Base-by-base conservation (phyloP, 37 sponge, comb jelly and placozoan species). In the Ephydatia muelleri region DNA sequence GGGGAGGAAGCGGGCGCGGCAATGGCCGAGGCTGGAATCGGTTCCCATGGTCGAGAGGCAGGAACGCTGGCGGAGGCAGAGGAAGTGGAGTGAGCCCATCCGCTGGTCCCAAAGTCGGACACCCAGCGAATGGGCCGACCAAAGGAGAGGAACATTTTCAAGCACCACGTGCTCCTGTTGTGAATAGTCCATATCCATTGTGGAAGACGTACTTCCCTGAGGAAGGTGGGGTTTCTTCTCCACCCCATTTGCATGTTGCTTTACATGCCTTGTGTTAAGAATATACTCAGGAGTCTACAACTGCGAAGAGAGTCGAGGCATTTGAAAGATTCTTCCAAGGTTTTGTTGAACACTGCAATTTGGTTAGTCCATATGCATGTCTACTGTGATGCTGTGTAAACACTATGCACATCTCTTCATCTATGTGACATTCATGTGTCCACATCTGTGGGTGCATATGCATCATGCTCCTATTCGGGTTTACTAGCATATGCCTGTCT, bases 151-250 rank as follows among this genome's bases (percentile, higher is more conserved):
- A 73, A 30, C 5, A 43, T 43, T 43, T 43, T 43, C 43, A 6
- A 9, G 43, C 6, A 43, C 43, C 43, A 43, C 43, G 6, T 6
- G 43, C 43, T 43, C 6, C 43, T 43, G 43, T 94, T 12, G 47
- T 9, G 14, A 78, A 43, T 75, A 80, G 82, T 49, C 86, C 82
- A 3, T 94, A 91, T 72, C 70, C 72, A 38, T 34, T 77, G 8
- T 94, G 94, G 94, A 80, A 75, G 49, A 70, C 29, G 28, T 94
- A 94, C 71, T 66, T 90, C 37, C 89, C 88, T 0, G 66, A 89
- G 26, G 84, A 94, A 80, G 82, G 92, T 92, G 47, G 76, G 5
- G 28, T 38, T 38, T 3, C 28, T 38, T 23, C 27, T 33, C 65
- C 26, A 26, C 31, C 11, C 4, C 47, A 28, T 75, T 21, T 29